Evolutionary conservation across 2,113 vertebrate species (phyloP).

Genomic region (Tachysurus vachellii): DNA sequence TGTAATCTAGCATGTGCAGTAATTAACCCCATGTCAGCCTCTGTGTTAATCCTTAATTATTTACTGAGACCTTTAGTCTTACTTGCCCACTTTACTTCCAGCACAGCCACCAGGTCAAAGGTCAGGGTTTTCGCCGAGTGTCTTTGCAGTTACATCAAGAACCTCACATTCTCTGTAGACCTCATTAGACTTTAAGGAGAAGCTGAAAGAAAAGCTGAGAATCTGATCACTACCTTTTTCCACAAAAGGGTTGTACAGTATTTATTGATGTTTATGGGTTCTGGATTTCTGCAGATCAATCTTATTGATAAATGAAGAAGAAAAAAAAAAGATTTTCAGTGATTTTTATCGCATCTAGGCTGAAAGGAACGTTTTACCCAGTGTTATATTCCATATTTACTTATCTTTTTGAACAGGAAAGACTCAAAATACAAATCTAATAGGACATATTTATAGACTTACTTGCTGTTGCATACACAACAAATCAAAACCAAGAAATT

Average conservation of each 20-base stretch:
- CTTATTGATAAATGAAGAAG: neutral
- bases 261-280: neutral
- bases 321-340: neutral
- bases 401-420: neutral
- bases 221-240: constrained; percentile 5
- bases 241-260: neutral
- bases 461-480: neutral
- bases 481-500: neutral
- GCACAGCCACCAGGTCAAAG: constrained; percentile 9
- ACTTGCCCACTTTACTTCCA: neutral
- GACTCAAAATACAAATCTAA: neutral
- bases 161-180: constrained; percentile 37
- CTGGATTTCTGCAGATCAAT: neutral
- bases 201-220: constrained; percentile 20
- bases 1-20: neutral
- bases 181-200: constrained; percentile 44
- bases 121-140: constrained; percentile 27
- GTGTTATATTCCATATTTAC: neutral
- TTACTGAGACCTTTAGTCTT: constrained; percentile 39
- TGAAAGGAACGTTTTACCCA: neutral
- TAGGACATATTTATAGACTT: constrained; percentile 4
- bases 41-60: constrained; percentile 33
- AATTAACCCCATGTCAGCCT: constrained; percentile 31
- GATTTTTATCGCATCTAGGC: neutral
- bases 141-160: neutral